Evolutionary conservation across 1,140 invertebrate species (phyloP).

Genomic region (Hesperophylax magnus): DNA sequence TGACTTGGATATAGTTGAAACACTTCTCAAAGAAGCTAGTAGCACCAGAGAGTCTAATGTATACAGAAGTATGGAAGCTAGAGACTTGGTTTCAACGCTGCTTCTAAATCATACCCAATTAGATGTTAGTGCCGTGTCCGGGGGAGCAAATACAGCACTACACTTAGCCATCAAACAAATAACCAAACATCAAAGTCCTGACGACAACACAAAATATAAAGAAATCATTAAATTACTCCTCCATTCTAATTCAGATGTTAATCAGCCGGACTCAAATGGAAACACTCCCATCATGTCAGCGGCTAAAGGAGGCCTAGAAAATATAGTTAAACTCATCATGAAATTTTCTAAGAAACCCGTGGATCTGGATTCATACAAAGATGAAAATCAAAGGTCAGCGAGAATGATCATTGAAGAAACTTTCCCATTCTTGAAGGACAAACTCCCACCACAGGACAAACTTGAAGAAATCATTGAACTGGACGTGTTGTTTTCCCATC

Average conservation of each 20-base stretch:
- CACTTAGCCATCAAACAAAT: constrained; percentile 75
- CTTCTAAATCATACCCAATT: constrained; percentile 53
- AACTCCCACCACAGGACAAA: constrained; percentile 65
- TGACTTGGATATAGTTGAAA: constrained; percentile 69
- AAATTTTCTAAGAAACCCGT: constrained; percentile 68
- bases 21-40: constrained; percentile 72
- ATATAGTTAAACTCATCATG: constrained; percentile 66
- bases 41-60: constrained; percentile 53
- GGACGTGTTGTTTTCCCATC: constrained; percentile 69
- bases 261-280: constrained; percentile 74
- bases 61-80: no score
- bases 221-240: constrained; percentile 72
- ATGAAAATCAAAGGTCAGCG: constrained; percentile 71
- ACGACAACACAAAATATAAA: constrained; percentile 68
- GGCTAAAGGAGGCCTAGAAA: constrained; percentile 70
- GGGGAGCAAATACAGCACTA: constrained; percentile 74
- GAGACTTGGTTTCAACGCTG: no score
- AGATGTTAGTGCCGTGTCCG: constrained; percentile 69
- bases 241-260: constrained; percentile 74
- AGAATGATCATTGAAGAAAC: constrained; percentile 72
- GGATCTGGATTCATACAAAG: constrained; percentile 73
- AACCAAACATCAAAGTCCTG: constrained; percentile 61
- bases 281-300: constrained; percentile 76
- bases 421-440: constrained; percentile 73
- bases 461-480: constrained; percentile 63